Conservation (phyloP, 37 sponge, comb jelly and placozoan genomes). For the Spongilla lacustris region DNA sequence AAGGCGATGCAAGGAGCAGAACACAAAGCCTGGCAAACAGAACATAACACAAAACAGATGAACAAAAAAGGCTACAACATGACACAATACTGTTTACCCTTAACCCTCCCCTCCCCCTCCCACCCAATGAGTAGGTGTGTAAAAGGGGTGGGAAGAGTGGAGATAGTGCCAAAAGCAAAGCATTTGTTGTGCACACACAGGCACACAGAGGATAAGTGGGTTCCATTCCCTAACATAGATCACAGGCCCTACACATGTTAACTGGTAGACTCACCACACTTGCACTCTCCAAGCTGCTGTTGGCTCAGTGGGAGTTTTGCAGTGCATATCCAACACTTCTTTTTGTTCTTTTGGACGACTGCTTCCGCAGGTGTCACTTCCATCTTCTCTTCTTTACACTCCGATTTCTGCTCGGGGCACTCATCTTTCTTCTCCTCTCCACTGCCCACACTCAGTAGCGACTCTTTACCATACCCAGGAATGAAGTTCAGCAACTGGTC, state of each 20-base stretch:
- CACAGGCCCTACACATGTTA: not conserved
- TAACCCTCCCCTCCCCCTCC: not conserved
- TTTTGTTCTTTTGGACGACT: conserved; percentile 77
- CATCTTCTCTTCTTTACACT: too few relatives aligned
- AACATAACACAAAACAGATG: not conserved
- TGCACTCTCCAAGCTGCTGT: conserved; percentile 70
- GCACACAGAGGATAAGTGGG: too few relatives aligned
- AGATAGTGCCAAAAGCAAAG: too few relatives aligned
- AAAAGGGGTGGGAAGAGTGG: too few relatives aligned
- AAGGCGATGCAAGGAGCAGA: conserved; percentile 81
- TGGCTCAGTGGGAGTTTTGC: conserved; percentile 78
- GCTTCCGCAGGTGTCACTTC: conserved; percentile 25
- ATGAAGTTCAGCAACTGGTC: too few relatives aligned
- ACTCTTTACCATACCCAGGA: too few relatives aligned
- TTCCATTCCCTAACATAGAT: too few relatives aligned
- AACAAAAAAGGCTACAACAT: not conserved
- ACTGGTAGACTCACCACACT: conserved; percentile 70
- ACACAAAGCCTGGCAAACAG: conserved; percentile 59
- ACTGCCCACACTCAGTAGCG: too few relatives aligned
- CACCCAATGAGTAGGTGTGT: too few relatives aligned
- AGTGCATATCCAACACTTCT: conserved; percentile 76
- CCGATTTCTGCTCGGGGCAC: too few relatives aligned
- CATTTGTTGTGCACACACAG: too few relatives aligned
- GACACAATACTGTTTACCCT: not conserved
- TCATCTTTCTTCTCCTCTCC: too few relatives aligned